Conservation (phyloP, 2,797 vertebrate species). For the Pangasius sanitwongsei region DNA sequence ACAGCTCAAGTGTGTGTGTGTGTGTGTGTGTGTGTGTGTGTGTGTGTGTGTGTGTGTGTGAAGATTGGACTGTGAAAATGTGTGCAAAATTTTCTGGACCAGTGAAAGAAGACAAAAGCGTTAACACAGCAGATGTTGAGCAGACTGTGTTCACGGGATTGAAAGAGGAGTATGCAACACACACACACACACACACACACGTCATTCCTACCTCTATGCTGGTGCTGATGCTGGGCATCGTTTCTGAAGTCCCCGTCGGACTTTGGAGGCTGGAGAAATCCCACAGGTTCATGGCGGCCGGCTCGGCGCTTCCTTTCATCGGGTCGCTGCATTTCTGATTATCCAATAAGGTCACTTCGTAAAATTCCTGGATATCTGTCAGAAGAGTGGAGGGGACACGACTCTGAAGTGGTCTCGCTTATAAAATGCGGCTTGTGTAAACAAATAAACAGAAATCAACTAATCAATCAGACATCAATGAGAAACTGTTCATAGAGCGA, state of each 20-base stretch:
- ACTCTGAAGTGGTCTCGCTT: not conserved
- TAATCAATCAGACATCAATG: not conserved
- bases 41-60: not conserved
- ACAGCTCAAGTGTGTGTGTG: not conserved
- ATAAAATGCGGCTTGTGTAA: not conserved
- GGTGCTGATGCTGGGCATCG: slow-evolving; percentile 90
- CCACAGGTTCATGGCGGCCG: slow-evolving; percentile 87
- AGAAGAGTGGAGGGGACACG: not conserved
- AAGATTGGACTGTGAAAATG: not conserved
- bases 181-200: not conserved
- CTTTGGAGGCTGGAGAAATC: slow-evolving; percentile 92
- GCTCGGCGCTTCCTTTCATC: slow-evolving; percentile 76
- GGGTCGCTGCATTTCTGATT: slow-evolving; percentile 86
- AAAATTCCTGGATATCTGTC: slow-evolving; percentile 98
- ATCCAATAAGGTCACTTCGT: slow-evolving; percentile 98
- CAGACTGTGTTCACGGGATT: not conserved
- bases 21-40: not conserved
- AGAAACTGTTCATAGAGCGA: not conserved
- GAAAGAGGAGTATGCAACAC: not conserved
- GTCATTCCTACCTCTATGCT: slow-evolving; percentile 85
- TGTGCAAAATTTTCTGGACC: not conserved
- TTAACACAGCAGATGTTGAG: not conserved
- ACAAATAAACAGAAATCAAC: no score
- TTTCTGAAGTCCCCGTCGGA: slow-evolving; percentile 89
- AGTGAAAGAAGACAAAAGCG: not conserved